Conservation (phyloP, 92 coral and sea anemone species). For the Zoanthus sociatus region DNA sequence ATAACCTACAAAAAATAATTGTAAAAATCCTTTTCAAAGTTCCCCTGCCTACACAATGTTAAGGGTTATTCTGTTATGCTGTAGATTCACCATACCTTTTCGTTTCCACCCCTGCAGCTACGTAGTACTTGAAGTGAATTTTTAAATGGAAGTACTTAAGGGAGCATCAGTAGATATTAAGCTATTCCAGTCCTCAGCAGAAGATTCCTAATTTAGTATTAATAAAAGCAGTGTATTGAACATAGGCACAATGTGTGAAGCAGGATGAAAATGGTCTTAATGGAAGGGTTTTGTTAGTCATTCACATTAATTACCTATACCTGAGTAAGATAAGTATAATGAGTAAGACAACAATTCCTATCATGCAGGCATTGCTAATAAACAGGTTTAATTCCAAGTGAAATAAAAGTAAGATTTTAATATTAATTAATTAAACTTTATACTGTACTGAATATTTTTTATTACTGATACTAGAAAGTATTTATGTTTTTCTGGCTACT, state of each 20-base stretch:
- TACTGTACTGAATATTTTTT: too few species aligned
- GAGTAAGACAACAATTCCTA: neutral
- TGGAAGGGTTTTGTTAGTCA: neutral
- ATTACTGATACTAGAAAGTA: neutral
- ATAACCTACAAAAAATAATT: neutral
- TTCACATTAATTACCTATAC: neutral
- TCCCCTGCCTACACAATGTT: neutral
- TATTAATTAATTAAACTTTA: too few species aligned
- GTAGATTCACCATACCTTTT: neutral
- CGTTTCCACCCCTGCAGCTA: neutral
- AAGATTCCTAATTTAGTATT: neutral
- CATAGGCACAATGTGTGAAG: neutral
- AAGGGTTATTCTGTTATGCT: slow-evolving; percentile 4
- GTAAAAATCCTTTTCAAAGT: slow-evolving; percentile 16
- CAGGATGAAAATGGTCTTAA: neutral
- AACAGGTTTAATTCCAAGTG: neutral
- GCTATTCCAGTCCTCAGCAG: neutral
- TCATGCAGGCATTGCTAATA: neutral
- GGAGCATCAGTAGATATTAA: neutral
- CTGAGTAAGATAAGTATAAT: too few species aligned
- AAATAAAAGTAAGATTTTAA: neutral
- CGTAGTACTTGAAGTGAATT: slow-evolving; percentile 4
- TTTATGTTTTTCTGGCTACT: neutral
- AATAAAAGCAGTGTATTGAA: neutral
- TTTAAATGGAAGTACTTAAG: neutral